Percentiles rank a stretch among this genome's conserved stretches.
These are phyloP conservation scores for Vulpes lagopus DNA, from an alignment of 2,113 vertebrate genomes.

Conservation along the genomic window DNA sequence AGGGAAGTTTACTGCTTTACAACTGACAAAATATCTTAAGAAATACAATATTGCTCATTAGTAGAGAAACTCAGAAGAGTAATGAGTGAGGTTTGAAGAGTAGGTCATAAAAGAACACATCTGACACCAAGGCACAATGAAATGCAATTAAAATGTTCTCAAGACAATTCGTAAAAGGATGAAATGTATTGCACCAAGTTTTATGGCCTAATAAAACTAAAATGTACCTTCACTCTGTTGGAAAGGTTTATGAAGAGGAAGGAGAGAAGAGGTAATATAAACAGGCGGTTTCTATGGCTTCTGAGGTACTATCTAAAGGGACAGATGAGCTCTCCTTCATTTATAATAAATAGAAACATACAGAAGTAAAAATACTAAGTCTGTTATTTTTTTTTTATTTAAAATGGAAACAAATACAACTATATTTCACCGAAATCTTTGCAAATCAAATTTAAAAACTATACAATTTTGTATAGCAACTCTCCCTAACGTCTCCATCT, in stretches of 20 bases:
- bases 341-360: constrained; percentile 63
- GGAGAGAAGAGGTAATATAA: constrained; percentile 72
- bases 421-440: not conserved
- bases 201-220: constrained; percentile 82
- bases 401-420: not conserved
- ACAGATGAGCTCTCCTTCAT: constrained; percentile 20
- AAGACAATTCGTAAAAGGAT: constrained; percentile 80
- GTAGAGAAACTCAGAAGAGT: constrained; percentile 68
- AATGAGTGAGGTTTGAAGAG: constrained; percentile 78
- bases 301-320: not conserved
- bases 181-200: constrained; percentile 80
- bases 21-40: constrained; percentile 69
- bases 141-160: constrained; percentile 84
- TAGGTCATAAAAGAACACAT: constrained; percentile 78
- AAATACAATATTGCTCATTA: constrained; percentile 79
- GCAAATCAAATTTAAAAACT: not conserved
- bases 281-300: constrained; percentile 44
- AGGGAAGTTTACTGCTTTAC: constrained; percentile 49
- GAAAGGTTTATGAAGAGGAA: constrained; percentile 80
- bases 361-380: not conserved
- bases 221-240: constrained; percentile 76
- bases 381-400: not conserved
- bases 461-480: not conserved
- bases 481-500: not conserved
- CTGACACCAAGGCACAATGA: constrained; percentile 78